phyloP scores from a whole-genome alignment of 2,797 vertebrate genomes.

The Lemur catta region DNA sequence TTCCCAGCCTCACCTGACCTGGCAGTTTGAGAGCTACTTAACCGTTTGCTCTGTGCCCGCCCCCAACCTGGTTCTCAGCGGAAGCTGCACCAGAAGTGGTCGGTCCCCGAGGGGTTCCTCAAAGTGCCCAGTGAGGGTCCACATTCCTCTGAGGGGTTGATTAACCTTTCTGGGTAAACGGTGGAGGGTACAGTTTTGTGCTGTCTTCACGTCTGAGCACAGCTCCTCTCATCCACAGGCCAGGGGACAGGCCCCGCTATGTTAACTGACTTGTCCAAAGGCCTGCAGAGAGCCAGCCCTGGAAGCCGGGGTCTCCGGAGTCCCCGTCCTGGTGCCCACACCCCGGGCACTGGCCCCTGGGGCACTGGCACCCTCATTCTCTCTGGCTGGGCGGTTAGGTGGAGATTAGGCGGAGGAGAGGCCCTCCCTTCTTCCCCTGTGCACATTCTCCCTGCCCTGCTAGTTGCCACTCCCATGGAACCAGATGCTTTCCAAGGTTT shows the following conservation, averaged over 20 bases:
- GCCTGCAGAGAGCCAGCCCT: neutral
- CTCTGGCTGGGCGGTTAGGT: neutral
- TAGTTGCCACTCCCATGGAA: neutral
- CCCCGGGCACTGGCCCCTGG: accelerated
- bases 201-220: neutral
- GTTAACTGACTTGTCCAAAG: neutral
- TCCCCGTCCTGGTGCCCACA: accelerated
- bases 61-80: neutral
- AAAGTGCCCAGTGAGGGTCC: neutral
- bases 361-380: accelerated
- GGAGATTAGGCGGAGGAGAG: neutral
- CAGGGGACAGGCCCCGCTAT: neutral
- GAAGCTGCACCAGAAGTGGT: neutral
- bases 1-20: constrained; percentile 42
- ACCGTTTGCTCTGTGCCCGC: constrained; percentile 29
- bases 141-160: neutral
- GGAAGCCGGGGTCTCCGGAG: neutral
- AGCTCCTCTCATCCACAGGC: neutral
- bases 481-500: neutral
- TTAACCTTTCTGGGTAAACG: neutral
- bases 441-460: neutral
- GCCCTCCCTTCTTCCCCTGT: neutral
- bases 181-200: neutral
- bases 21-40: constrained; percentile 58
- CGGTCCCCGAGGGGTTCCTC: neutral